Base-by-base conservation (phyloP, 2,113 vertebrate genomes). In the Chaetodon auriga region DNA sequence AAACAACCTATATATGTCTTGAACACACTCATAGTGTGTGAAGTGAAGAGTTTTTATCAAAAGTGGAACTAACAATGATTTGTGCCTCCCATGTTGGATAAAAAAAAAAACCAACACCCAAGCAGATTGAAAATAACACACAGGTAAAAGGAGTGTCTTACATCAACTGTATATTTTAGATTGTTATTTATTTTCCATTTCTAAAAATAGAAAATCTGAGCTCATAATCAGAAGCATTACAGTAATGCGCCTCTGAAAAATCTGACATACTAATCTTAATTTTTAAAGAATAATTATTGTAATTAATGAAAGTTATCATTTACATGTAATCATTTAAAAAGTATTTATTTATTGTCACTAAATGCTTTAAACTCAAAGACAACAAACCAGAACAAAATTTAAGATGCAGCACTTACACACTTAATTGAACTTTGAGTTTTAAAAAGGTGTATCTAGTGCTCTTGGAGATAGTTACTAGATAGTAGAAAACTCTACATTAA, bases 231-330 rank as follows among this genome's bases (percentile, higher is more conserved):
- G 54, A 46, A 41, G 41, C 41, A 9, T 41, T 41, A 41, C 3
- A 30, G 41, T 41, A 1, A 5, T 5, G 41, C 5, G 9, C 41
- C 41, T 41, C 6, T 41, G 30, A 30, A 30, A 30, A 30, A 30
- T 30, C 30, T 30, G 41, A 41, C 41, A 41, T 41, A 7, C 41
- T 41, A 9, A 41, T 41, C 6, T 41, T 41, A 1, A 41, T 41
- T 7, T 41, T 41, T 41, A 6, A 41, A 10, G 11, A 11, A 45
- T 2, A 9, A 36, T 10, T 0, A 0, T n/a, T 3, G 25, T 1
- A 57, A 49, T 63, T 63, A 63, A 63, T 43, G 3, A 13, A 65
- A 45, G n/a, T 8, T 8, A 64, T 7, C 21, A 65, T 6, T 45
- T 12, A 65, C 38, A 8, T 45, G 43, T 45, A 10, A 45, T 10